Base-by-base conservation (phyloP, 2,888 invertebrate genomes). In the Dynastes grantii region DNA sequence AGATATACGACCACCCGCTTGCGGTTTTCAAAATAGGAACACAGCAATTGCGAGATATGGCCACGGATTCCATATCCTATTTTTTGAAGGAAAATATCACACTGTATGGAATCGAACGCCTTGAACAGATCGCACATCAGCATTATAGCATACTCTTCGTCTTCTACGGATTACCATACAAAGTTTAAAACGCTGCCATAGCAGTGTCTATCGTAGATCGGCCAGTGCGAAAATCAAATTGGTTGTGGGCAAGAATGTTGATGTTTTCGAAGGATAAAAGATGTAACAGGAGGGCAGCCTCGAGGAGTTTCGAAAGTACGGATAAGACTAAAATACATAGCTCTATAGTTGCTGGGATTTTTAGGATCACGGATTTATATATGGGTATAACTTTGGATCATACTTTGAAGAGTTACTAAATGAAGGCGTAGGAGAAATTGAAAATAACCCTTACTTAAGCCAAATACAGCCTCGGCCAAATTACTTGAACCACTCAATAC, bases 161-260 rank as follows among this genome's bases (percentile, higher is more conserved):
- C 45, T 29, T 65, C 32, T 16, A 65, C 2, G 11, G 32, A 37
- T 13, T 65, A 5, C 67, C 27, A 27, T 3, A 29, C 45, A 16
- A 65, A 65, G 11, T 65, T 65, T 37, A 67, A 32, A 9, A 1
- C 22, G 37, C 16, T 22, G 9, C 32, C n/a, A 67, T n/a, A 67
- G 32, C 37, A 45, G 40, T 13, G 49, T 67, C 67, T 4, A 67
- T 37, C 22, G 67, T 67, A 49, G 40, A 45, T 67, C 22, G 40
- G n/a, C 40, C 37, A 32, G n/a, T 37, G 22, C 37, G 40, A n/a
- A 67, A 67, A 22, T 37, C 67, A 37, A 67, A 67, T 67, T 67
- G 67, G 22, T 67, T 67, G 8, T 29, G 40, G 13, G 32, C 49
- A 2, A 67, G 5, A 3, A 32, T 32, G 32, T 32, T 32, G 2